phyloP scores from a whole-genome alignment of 2,888 invertebrate genomes.

The Dolichomitus sp. region DNA sequence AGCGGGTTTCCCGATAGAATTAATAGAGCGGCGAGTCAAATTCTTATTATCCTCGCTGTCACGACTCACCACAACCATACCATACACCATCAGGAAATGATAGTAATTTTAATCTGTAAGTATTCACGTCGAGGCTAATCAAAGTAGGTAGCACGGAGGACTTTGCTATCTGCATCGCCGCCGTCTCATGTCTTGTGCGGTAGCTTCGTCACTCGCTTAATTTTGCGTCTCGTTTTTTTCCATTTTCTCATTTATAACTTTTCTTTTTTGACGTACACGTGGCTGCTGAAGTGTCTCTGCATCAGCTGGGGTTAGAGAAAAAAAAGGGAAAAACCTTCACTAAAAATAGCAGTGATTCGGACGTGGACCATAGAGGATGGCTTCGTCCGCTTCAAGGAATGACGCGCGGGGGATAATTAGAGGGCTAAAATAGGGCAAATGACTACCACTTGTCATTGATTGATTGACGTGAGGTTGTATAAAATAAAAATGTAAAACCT shows the following conservation, averaged over 20 bases:
- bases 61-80: conserved; percentile 21
- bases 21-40: conserved; percentile 29
- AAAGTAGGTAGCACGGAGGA: conserved; percentile 38
- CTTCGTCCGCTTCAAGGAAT: background rate
- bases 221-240: conserved; percentile 47
- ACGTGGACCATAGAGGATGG: conserved; percentile 17
- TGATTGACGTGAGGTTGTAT: conserved; percentile 24
- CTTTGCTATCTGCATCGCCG: conserved; percentile 44
- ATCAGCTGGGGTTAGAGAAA: conserved; percentile 13
- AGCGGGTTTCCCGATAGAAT: conserved; percentile 6
- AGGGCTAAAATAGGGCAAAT: conserved; percentile 41
- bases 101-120: conserved; percentile 70
- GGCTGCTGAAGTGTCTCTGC: conserved; percentile 38
- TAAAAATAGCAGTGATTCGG: conserved; percentile 59
- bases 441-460: conserved; percentile 47
- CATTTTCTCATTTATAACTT: conserved; percentile 17
- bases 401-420: conserved; percentile 47
- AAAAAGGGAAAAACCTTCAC: conserved; percentile 16
- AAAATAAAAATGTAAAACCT: background rate
- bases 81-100: conserved; percentile 63
- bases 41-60: conserved; percentile 38
- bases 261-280: conserved; percentile 49
- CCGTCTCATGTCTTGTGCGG: conserved; percentile 21
- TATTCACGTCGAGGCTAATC: conserved; percentile 68
- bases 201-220: conserved; percentile 54